phyloP scores from a whole-genome alignment of 1,140 invertebrate genomes.

The Oedothorax gibbosus region DNA sequence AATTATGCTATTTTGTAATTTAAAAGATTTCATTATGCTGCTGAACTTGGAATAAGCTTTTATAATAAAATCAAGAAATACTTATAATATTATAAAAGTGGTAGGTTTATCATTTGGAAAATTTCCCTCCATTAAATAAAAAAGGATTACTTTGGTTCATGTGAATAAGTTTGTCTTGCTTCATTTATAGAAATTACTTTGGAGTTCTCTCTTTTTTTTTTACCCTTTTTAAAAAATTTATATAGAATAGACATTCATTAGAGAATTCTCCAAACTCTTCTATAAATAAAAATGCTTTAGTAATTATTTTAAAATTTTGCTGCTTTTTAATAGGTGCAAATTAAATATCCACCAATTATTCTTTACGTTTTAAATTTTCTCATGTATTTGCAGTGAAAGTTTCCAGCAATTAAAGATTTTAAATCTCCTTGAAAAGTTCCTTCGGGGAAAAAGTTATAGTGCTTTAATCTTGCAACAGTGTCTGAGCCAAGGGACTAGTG shows the following conservation, averaged over 20 bases:
- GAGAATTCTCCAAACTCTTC: neutral
- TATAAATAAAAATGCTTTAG: neutral
- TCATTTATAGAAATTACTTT: neutral
- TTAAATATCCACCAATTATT: neutral
- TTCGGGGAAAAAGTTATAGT: neutral
- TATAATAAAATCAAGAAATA: neutral
- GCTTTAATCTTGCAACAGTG: conserved; percentile 17
- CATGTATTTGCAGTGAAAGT: conserved; percentile 30
- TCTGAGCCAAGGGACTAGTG: neutral
- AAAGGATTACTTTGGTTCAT: neutral
- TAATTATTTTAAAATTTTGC: neutral
- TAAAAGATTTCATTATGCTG: neutral
- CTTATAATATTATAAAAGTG: neutral
- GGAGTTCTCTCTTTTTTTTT: neutral
- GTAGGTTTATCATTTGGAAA: neutral
- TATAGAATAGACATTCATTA: neutral
- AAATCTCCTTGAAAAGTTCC: conserved; percentile 10
- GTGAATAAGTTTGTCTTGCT: neutral
- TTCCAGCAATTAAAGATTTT: conserved; percentile 21
- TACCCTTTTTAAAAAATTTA: neutral
- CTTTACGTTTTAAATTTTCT: neutral
- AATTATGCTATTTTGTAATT: neutral
- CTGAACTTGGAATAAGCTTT: neutral
- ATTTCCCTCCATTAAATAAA: neutral
- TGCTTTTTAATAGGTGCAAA: neutral